A percentile compares a stretch with the other conserved stretches of the same genome.
Evolutionary conservation across 2,113 vertebrate species (phyloP).

Genomic region (Smithornis capensis): DNA sequence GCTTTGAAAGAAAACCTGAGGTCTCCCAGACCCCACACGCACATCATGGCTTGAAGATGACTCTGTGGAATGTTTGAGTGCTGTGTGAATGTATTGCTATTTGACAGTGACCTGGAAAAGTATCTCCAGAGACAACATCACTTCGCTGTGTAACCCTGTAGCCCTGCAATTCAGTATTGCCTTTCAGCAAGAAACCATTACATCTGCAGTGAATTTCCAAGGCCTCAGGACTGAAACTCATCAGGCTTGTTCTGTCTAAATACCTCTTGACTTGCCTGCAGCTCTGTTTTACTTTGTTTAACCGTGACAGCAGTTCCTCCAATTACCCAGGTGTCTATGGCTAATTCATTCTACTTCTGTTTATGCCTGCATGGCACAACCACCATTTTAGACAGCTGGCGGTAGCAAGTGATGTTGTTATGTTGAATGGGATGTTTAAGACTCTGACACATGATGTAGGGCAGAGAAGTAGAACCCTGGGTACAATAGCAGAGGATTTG

Average conservation of each 20-base stretch:
- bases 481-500: neutral
- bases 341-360: neutral
- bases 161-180: neutral
- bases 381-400: neutral
- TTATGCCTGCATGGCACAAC: neutral
- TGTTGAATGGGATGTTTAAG: neutral
- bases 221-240: neutral
- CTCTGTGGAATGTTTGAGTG: neutral
- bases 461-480: neutral
- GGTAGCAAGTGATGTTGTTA: accelerated
- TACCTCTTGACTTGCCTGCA: neutral
- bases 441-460: neutral
- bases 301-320: neutral
- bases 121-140: neutral
- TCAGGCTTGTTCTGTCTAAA: neutral
- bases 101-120: neutral
- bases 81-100: neutral
- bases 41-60: neutral
- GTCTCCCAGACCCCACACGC: neutral
- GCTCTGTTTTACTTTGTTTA: neutral
- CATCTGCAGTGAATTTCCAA: neutral
- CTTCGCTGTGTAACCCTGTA: neutral
- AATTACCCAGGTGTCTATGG: neutral
- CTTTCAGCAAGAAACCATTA: neutral
- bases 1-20: neutral